Conservation (phyloP, 2,113 vertebrate genomes). For the Neomonachus schauinslandi region DNA sequence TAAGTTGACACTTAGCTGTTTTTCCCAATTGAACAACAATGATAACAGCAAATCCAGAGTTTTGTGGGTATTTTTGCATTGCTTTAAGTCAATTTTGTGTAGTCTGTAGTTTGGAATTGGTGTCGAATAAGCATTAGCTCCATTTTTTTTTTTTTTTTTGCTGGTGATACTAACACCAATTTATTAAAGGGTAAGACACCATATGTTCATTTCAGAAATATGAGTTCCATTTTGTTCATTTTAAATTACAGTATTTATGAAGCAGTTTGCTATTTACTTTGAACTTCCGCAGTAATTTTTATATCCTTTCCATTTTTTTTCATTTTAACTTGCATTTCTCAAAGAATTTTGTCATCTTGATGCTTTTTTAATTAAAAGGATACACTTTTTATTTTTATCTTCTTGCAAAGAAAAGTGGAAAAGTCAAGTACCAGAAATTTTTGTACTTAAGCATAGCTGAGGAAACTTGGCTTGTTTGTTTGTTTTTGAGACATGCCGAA, state of each 20-base stretch:
- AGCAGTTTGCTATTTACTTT: conserved; percentile 51
- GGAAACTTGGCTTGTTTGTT: neutral
- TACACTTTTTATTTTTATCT: conserved; percentile 7
- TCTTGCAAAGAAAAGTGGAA: neutral
- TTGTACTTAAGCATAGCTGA: neutral
- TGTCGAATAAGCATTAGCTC: conserved; percentile 32
- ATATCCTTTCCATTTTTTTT: conserved; percentile 13
- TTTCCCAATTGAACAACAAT: neutral
- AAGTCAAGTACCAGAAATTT: neutral
- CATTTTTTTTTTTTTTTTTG: neutral
- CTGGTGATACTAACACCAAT: conserved; percentile 59
- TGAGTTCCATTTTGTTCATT: conserved; percentile 40
- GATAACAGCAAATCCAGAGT: neutral
- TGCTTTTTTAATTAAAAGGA: neutral
- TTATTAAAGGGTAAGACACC: conserved; percentile 71
- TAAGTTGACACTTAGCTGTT: neutral
- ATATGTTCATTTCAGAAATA: conserved; percentile 72
- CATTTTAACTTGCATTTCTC: conserved; percentile 26
- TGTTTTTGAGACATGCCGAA: neutral
- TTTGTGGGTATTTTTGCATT: neutral
- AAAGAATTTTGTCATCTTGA: neutral
- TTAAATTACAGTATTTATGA: conserved; percentile 54
- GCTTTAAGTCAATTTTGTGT: conserved; percentile 4
- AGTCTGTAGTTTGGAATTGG: conserved; percentile 3
- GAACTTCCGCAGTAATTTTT: conserved; percentile 27